Evolutionary conservation across 2,113 vertebrate genomes (phyloP).

Genomic region (Cryptotis parvus): DNA sequence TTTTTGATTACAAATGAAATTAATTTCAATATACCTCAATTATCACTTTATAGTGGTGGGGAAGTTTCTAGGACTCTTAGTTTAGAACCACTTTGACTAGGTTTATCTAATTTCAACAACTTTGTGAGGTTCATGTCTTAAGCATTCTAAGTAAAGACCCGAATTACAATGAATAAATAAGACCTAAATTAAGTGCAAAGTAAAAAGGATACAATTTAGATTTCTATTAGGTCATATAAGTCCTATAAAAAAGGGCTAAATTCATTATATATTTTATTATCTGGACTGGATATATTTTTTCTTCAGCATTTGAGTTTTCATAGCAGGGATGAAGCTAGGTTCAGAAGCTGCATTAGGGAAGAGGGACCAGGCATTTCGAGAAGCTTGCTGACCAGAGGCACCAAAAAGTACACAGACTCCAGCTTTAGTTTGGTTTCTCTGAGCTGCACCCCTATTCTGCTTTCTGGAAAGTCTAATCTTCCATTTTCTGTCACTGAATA

Average conservation of each 20-base stretch:
- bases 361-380: constrained; percentile 29
- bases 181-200: background rate
- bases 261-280: constrained; percentile 67
- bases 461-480: background rate
- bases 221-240: constrained; percentile 71
- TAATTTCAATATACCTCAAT: background rate
- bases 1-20: constrained; percentile 7
- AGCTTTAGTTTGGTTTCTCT: background rate
- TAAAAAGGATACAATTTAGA: background rate
- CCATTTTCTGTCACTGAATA: background rate
- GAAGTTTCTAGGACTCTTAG: background rate
- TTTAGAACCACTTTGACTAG: background rate
- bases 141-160: background rate
- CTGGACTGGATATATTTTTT: constrained; percentile 49
- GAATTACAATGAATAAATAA: background rate
- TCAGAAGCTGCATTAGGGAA: background rate
- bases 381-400: constrained; percentile 32
- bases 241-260: constrained; percentile 4
- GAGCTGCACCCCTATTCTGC: background rate
- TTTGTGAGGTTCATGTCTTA: background rate
- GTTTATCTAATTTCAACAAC: constrained; percentile 23
- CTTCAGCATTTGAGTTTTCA: constrained; percentile 62
- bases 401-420: constrained; percentile 16
- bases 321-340: constrained; percentile 3
- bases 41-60: background rate